Evolutionary conservation across 2,797 vertebrate genomes (phyloP).

Genomic region (Pyrocephalus nanus): DNA sequence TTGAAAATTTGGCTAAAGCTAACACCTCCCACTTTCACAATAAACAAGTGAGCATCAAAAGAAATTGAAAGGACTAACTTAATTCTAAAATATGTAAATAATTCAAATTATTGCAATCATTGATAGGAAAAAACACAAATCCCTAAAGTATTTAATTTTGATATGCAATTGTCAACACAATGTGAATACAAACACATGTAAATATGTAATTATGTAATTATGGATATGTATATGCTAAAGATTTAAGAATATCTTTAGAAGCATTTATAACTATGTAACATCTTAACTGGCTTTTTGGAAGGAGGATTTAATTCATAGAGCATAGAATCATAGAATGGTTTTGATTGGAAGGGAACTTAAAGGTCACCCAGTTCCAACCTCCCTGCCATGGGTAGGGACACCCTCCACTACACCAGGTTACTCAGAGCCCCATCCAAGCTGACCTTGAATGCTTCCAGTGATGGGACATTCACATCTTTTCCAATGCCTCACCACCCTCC

Average conservation of each 20-base stretch:
- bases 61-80: neutral
- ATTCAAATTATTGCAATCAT: neutral
- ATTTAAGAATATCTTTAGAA: neutral
- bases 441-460: neutral
- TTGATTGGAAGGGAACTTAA: neutral
- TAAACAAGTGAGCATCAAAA: neutral
- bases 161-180: neutral
- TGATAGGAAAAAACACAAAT: neutral
- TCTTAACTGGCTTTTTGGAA: neutral
- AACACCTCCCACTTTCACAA: neutral
- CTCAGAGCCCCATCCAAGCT: neutral
- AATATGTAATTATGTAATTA: neutral
- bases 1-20: neutral
- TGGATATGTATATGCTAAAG: neutral
- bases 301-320: neutral
- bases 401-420: neutral
- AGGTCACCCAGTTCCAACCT: neutral
- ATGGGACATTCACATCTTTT: neutral
- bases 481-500: neutral
- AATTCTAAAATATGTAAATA: neutral
- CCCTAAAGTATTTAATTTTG: neutral
- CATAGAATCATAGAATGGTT: neutral
- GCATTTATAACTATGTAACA: neutral
- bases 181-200: neutral
- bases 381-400: neutral